A percentile compares a stretch with the other conserved stretches of the same genome.
Evolutionary conservation across 2,888 invertebrate species (phyloP).

Genomic region (Ypsolopha sequella): DNA sequence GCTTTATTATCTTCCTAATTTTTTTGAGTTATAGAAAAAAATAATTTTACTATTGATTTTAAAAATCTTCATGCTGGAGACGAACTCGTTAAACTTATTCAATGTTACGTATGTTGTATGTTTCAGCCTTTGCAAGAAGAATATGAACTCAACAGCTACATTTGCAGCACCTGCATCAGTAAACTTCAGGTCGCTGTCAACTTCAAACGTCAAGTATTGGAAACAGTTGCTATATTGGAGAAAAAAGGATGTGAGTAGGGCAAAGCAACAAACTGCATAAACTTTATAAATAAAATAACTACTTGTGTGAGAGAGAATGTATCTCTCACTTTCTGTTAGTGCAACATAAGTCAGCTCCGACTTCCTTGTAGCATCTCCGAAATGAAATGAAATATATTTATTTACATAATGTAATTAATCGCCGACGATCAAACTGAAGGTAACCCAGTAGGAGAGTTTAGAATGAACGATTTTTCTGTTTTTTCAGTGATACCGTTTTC

Average conservation of each 20-base stretch:
- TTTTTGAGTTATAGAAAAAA: background rate
- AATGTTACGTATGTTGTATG: background rate
- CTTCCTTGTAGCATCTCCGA: too few relatives aligned
- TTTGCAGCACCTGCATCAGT: constrained; percentile 13
- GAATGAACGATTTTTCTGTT: too few relatives aligned
- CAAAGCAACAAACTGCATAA: background rate
- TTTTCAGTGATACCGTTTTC: too few relatives aligned
- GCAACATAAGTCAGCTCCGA: too few relatives aligned
- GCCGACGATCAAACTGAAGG: too few relatives aligned
- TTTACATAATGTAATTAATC: too few relatives aligned
- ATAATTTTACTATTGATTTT: too few relatives aligned
- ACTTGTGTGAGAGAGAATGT: too few relatives aligned
- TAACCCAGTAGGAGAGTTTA: too few relatives aligned
- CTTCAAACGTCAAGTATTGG: constrained; percentile 12
- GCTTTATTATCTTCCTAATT: background rate
- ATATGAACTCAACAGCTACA: constrained; percentile 15
- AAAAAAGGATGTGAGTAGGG: constrained; percentile 17
- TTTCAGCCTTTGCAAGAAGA: constrained; percentile 12
- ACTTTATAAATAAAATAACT: background rate
- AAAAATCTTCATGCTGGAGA: too few relatives aligned
- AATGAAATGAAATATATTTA: too few relatives aligned
- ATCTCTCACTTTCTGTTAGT: too few relatives aligned
- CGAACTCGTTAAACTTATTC: background rate
- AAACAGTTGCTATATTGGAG: constrained; percentile 13
- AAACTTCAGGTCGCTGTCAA: constrained; percentile 9